These are phyloP conservation scores for Zaprionus lineosus DNA, from an alignment of 2,888 invertebrate species.

Conservation along the genomic window DNA sequence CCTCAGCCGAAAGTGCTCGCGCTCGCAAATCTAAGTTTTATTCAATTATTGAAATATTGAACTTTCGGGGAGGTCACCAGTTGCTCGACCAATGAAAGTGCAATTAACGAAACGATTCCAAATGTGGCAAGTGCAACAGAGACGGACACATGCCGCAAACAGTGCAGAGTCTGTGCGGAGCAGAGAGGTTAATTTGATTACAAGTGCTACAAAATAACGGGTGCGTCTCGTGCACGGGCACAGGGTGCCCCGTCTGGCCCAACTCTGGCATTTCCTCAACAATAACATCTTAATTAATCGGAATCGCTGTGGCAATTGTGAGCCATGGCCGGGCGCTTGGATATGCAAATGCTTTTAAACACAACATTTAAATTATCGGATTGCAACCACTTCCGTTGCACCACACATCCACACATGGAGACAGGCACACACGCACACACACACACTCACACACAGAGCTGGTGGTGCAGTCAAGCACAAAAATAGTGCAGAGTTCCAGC, in stretches of 20 bases:
- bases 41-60: slow-evolving; percentile 75
- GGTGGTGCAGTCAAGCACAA: slow-evolving; percentile 43
- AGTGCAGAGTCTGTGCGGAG: slow-evolving; percentile 18
- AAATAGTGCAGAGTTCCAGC: slow-evolving; percentile 16
- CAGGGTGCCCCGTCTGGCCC: slow-evolving; percentile 25
- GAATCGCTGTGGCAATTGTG: slow-evolving; percentile 9
- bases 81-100: slow-evolving; percentile 63
- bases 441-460: neutral
- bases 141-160: slow-evolving; percentile 7
- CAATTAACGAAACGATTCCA: slow-evolving; percentile 63
- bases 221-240: slow-evolving; percentile 21
- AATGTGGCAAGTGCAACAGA: slow-evolving; percentile 37
- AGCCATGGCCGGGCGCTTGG: slow-evolving; percentile 11
- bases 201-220: slow-evolving; percentile 35
- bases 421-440: too few relatives aligned
- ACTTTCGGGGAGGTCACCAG: slow-evolving; percentile 38
- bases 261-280: slow-evolving; percentile 4
- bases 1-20: slow-evolving; percentile 18
- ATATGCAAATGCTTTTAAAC: slow-evolving; percentile 17
- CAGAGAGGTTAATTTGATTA: slow-evolving; percentile 77
- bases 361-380: slow-evolving; percentile 34
- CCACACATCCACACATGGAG: slow-evolving; percentile 24
- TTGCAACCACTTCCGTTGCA: slow-evolving; percentile 34
- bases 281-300: slow-evolving; percentile 15
- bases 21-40: slow-evolving; percentile 67